Evolutionary conservation across 2,113 vertebrate species (phyloP).

Genomic region (Gasterosteus nipponicus): DNA sequence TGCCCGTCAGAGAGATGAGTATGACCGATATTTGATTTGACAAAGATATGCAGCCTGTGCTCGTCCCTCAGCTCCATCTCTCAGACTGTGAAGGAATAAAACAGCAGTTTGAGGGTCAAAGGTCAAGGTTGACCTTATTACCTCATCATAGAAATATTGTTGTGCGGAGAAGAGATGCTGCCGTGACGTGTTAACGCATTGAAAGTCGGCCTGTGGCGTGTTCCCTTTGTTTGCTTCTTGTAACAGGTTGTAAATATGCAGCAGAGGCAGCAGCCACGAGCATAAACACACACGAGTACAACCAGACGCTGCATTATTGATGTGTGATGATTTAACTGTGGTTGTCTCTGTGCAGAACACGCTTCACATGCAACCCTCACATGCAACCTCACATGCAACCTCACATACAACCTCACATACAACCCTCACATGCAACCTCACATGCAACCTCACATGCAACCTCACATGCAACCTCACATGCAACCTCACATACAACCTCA

Average conservation of each 20-base stretch:
- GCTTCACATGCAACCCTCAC: not conserved
- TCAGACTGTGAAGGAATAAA: slow-evolving; percentile 2
- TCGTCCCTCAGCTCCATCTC: not conserved
- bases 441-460: no score
- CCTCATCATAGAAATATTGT: not conserved
- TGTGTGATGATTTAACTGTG: slow-evolving; percentile 28
- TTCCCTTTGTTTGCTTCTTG: slow-evolving; percentile 52
- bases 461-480: no score
- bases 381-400: no score
- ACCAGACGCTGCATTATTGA: slow-evolving; percentile 72
- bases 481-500: no score
- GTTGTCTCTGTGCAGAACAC: not conserved
- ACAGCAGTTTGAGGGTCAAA: slow-evolving; percentile 28
- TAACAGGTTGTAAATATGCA: slow-evolving; percentile 76
- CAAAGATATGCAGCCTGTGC: slow-evolving; percentile 12
- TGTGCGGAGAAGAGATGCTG: not conserved
- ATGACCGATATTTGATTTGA: slow-evolving; percentile 40
- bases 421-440: no score
- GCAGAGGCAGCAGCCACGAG: slow-evolving; percentile 65
- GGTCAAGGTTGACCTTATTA: slow-evolving; percentile 42
- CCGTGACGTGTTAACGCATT: not conserved
- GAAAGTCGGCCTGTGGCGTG: not conserved
- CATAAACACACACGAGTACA: slow-evolving; percentile 62
- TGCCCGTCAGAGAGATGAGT: slow-evolving; percentile 43
- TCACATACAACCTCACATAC: no score